Percentiles rank a stretch among this genome's conserved stretches.
phyloP scores from a whole-genome alignment of 2,888 invertebrate species.

The Hypena proboscidalis region DNA sequence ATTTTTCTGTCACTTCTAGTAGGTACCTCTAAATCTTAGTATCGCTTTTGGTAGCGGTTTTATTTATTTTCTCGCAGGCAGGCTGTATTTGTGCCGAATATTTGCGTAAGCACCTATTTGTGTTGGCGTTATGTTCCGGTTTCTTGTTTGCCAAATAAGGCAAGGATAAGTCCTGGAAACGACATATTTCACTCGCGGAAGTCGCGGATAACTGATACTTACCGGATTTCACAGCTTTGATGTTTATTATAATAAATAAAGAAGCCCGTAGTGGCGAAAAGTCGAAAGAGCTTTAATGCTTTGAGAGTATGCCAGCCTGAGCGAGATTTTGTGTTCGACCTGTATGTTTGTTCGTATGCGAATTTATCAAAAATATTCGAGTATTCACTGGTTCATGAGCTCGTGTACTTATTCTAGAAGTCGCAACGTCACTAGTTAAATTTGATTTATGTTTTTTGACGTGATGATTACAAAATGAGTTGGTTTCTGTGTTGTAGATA shows the following conservation, averaged over 20 bases:
- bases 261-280: neutral
- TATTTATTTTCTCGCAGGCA: slow-evolving; percentile 59
- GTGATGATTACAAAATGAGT: too few species aligned
- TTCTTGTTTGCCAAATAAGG: slow-evolving; percentile 54
- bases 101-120: slow-evolving; percentile 52
- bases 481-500: too few species aligned
- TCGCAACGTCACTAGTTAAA: too few species aligned
- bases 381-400: too few species aligned
- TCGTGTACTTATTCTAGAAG: too few species aligned
- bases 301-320: too few species aligned
- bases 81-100: slow-evolving; percentile 53
- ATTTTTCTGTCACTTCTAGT: slow-evolving; percentile 37
- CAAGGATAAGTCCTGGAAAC: slow-evolving; percentile 39
- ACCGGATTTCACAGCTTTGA: slow-evolving; percentile 25
- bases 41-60: slow-evolving; percentile 43
- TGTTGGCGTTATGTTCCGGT: slow-evolving; percentile 51
- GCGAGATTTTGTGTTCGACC: too few species aligned
- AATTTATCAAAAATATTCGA: too few species aligned
- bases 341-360: too few species aligned
- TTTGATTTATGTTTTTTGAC: too few species aligned
- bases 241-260: slow-evolving; percentile 42
- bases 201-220: slow-evolving; percentile 30
- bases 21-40: slow-evolving; percentile 2
- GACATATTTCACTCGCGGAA: slow-evolving; percentile 44
- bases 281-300: too few species aligned